A percentile compares a stretch with the other conserved stretches of the same genome.
Conservation (phyloP, 2,797 vertebrate species). For the Spinus olivaceus region DNA sequence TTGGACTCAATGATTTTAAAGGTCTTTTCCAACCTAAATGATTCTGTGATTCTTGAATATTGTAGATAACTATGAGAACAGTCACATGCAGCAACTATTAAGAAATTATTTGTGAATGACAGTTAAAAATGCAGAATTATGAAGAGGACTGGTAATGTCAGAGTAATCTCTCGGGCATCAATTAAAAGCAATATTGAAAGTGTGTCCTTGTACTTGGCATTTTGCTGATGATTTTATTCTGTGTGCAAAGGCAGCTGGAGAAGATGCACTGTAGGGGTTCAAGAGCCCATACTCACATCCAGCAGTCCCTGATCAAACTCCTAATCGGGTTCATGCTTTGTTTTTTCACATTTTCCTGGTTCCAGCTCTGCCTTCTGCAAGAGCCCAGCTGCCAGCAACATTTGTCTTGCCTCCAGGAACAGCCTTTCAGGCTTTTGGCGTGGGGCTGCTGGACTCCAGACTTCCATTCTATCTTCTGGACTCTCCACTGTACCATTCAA, state of each 20-base stretch:
- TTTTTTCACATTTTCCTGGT: not conserved
- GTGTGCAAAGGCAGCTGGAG: not conserved
- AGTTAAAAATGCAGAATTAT: not conserved
- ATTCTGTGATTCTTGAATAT: not conserved
- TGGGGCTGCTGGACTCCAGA: not conserved
- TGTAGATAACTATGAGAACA: not conserved
- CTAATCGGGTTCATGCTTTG: not conserved
- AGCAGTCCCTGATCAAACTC: not conserved
- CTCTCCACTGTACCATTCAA: rapidly evolving
- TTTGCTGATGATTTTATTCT: not conserved
- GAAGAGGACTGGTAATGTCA: not conserved
- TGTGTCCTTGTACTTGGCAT: not conserved
- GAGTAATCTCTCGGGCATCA: rapidly evolving
- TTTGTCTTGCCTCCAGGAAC: not conserved
- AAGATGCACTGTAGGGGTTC: not conserved
- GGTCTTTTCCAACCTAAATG: not conserved
- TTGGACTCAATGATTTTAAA: not conserved
- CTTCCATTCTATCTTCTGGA: not conserved
- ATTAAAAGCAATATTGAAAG: not conserved
- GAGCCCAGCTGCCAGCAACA: not conserved
- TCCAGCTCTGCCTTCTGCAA: not conserved
- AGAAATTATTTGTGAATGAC: not conserved
- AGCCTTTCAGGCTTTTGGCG: constrained; percentile 2
- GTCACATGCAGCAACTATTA: not conserved
- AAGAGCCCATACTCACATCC: not conserved